These are phyloP conservation scores for Pseudomyrmex cubaensis DNA, from an alignment of 1,140 invertebrate species.

Conservation along the genomic window DNA sequence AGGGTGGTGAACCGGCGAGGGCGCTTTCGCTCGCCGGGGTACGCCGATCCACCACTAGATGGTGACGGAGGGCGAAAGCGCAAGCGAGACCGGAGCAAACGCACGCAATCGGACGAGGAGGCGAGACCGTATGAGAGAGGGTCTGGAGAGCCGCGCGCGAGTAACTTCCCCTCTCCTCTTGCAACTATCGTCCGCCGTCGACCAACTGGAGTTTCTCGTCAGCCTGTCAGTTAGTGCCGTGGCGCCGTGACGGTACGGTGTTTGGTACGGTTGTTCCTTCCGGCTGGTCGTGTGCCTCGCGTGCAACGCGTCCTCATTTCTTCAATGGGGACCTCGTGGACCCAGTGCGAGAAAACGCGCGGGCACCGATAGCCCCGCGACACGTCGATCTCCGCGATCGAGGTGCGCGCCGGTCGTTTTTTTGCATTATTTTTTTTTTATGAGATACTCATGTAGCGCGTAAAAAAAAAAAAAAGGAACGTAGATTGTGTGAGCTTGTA, in stretches of 20 bases:
- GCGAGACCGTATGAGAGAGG: conserved; percentile 6
- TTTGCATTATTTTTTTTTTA: conserved; percentile 49
- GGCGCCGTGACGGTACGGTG: conserved; percentile 79
- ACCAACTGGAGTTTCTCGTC: conserved; percentile 71
- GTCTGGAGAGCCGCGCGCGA: conserved; percentile 32
- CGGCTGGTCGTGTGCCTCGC: conserved; percentile 26
- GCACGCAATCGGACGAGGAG: conserved; percentile 27
- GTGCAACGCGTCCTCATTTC: conserved; percentile 29
- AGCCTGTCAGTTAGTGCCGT: conserved; percentile 82
- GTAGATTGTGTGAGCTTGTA: conserved; percentile 47
- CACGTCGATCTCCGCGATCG: conserved; percentile 16
- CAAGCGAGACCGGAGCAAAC: conserved; percentile 39
- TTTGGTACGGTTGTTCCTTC: conserved; percentile 60
- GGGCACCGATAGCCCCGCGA: conserved; percentile 20
- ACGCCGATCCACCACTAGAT: conserved; percentile 69
- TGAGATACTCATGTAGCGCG: background rate
- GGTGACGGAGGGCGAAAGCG: conserved; percentile 67
- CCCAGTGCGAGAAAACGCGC: conserved; percentile 55
- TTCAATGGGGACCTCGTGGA: conserved; percentile 56
- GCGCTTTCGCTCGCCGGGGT: conserved; percentile 63
- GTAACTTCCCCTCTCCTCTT: conserved; percentile 25
- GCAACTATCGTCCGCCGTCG: conserved; percentile 54
- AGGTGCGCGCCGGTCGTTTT: conserved; percentile 23
- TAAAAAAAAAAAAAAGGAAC: background rate
- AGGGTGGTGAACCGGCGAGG: conserved; percentile 58